These are phyloP conservation scores for Perithous albicinctus DNA, from an alignment of 2,888 invertebrate genomes.

Conservation along the genomic window DNA sequence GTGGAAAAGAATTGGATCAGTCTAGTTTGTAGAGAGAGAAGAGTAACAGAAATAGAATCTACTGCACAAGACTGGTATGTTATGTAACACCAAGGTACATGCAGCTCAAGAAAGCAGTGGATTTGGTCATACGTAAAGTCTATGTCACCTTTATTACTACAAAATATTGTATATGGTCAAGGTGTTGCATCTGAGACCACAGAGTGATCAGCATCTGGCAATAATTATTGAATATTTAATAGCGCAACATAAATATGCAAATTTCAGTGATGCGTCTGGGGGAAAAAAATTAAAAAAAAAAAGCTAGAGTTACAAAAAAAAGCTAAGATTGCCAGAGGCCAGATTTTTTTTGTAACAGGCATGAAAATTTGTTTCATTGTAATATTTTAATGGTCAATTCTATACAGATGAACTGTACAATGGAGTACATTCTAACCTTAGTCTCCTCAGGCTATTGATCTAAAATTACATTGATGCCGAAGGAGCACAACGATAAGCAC, in stretches of 20 bases:
- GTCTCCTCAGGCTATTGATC: neutral
- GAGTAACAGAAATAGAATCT: slow-evolving; percentile 80
- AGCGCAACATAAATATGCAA: neutral
- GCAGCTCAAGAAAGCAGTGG: slow-evolving; percentile 15
- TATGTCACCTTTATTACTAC: neutral
- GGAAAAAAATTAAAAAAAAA: neutral
- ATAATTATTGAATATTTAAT: neutral
- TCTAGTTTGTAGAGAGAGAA: slow-evolving; percentile 71
- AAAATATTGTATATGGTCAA: neutral
- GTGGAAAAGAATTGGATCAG: slow-evolving; percentile 45
- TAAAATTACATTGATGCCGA: neutral
- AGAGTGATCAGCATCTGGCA: neutral
- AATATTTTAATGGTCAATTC: neutral
- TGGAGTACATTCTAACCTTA: neutral
- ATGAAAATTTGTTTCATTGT: neutral
- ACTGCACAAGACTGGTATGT: slow-evolving; percentile 73
- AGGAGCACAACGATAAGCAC: neutral
- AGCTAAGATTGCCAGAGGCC: no score
- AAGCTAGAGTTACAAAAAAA: no score
- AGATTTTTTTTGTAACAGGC: neutral
- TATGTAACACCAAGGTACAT: slow-evolving; percentile 76
- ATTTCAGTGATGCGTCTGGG: neutral
- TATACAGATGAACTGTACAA: neutral
- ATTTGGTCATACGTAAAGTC: neutral
- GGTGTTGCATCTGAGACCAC: neutral